phyloP scores from a whole-genome alignment of 1,140 invertebrate genomes.

The Tetramorium alpestre region DNA sequence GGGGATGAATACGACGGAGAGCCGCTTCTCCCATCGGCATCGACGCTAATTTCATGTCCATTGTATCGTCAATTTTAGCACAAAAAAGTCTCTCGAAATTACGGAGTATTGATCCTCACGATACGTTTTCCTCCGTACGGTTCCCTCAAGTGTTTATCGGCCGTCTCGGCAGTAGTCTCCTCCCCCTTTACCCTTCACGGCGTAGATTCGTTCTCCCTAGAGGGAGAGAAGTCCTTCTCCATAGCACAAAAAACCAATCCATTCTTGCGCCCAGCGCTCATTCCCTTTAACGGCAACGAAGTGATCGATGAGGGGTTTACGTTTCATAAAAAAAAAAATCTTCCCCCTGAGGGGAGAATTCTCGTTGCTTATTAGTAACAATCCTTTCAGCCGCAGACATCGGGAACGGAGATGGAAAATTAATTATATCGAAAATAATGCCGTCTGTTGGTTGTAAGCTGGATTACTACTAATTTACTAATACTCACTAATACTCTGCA shows the following conservation, averaged over 20 bases:
- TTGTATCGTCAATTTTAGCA: not conserved
- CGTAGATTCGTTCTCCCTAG: not conserved
- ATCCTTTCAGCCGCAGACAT: not conserved
- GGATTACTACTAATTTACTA: not conserved
- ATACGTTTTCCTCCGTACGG: not conserved
- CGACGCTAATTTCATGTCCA: slow-evolving; percentile 16
- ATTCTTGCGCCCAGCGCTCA: slow-evolving; percentile 5
- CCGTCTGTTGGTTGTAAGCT: not conserved
- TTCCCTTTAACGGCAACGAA: slow-evolving; percentile 7
- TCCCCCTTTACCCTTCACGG: not conserved
- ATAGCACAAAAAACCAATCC: slow-evolving; percentile 26
- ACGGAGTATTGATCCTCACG: slow-evolving; percentile 1
- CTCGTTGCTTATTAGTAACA: not conserved
- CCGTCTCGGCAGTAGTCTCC: not conserved
- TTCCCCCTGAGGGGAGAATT: not conserved
- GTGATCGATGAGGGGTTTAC: slow-evolving; percentile 19
- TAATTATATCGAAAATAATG: not conserved
- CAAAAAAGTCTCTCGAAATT: not conserved
- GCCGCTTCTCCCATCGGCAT: not conserved
- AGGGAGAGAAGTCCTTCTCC: not conserved
- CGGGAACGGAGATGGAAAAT: not conserved
- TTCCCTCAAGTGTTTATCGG: slow-evolving; percentile 4
- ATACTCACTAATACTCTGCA: not conserved
- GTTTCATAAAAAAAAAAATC: not conserved
- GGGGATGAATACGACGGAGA: not conserved